Base-by-base conservation (phyloP, 2,888 invertebrate genomes). In the Deilephila porcellus region DNA sequence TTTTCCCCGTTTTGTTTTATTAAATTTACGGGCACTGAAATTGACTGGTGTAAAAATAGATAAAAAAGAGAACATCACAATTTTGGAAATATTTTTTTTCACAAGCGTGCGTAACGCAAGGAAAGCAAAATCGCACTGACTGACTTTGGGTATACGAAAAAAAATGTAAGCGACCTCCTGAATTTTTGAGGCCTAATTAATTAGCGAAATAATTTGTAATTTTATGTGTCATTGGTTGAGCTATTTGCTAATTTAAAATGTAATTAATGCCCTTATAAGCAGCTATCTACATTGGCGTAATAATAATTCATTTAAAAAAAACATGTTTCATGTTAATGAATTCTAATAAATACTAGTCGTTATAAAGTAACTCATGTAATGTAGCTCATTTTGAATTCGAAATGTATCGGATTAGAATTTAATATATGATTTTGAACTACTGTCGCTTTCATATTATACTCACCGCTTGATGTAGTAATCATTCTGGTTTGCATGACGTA, bases 101-200 rank as follows among this genome's bases (percentile, higher is more conserved):
- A 25, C 67, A 6, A 67, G 25, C 67, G 67, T 52, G 67, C 7
- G 25, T 25, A 67, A 52, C 52, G 20, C 52, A 25, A 25, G 67
- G 17, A 52, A 25, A 67, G 25, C 25, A 25, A 52, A 20, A 52
- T 67, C 45, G 20, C 25, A 67, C 67, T 67, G 67, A 67, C 25
- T 67, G 67, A 52, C 14, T 52, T 52, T 67, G 45, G 14, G 14
- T 52, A 67, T 25, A 25, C 2, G 14, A 45, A 60, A 60, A 64
- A 52, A 52, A 67, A 67, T 45, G 25, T 67, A 52, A 20, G 25
- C 45, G 25, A 52, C 67, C 67, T 67, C 45, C 37, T 45, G 60
- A 7, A 32, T 3, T 52, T 11, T 63, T 63, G 45, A 25, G 52
- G 5, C 25, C 25, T 20, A 67, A 52, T 25, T 67, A 52, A 63